phyloP scores from a whole-genome alignment of 2,888 invertebrate species.

The Agriotes lineatus region DNA sequence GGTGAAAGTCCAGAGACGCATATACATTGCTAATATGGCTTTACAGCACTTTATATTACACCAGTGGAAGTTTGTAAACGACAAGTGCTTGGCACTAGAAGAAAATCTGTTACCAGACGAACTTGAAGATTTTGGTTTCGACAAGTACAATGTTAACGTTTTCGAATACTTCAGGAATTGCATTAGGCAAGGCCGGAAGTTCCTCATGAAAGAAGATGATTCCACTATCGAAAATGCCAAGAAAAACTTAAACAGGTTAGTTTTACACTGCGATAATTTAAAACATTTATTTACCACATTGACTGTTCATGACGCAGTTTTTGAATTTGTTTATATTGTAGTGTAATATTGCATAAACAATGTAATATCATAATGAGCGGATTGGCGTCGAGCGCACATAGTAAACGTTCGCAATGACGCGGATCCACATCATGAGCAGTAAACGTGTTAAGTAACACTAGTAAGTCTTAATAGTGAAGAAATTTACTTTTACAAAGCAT shows the following conservation, averaged over 20 bases:
- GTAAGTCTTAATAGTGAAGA: too few relatives aligned
- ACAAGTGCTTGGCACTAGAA: conserved; percentile 71
- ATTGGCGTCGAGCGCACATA: too few relatives aligned
- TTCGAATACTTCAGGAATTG: conserved; percentile 68
- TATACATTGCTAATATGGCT: conserved; percentile 80
- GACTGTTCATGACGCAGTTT: too few relatives aligned
- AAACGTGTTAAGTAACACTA: too few relatives aligned
- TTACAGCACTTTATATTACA: conserved; percentile 80
- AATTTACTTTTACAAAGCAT: too few relatives aligned
- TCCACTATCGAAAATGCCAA: conserved; percentile 70
- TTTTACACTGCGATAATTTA: too few relatives aligned
- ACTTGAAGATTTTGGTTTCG: conserved; percentile 71
- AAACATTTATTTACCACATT: too few relatives aligned
- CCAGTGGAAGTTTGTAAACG: conserved; percentile 82
- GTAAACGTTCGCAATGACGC: too few relatives aligned
- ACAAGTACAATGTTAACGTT: conserved; percentile 70
- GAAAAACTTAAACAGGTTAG: conserved; percentile 64
- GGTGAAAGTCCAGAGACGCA: conserved; percentile 82
- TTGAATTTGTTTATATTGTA: too few relatives aligned
- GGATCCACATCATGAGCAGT: too few relatives aligned
- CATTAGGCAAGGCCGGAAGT: conserved; percentile 74
- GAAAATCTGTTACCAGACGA: conserved; percentile 68
- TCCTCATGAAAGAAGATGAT: conserved; percentile 76
- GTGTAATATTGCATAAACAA: too few relatives aligned
- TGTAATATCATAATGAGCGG: too few relatives aligned